Base-by-base conservation (phyloP, 1,140 invertebrate genomes). In the Drosophila novamexicana region DNA sequence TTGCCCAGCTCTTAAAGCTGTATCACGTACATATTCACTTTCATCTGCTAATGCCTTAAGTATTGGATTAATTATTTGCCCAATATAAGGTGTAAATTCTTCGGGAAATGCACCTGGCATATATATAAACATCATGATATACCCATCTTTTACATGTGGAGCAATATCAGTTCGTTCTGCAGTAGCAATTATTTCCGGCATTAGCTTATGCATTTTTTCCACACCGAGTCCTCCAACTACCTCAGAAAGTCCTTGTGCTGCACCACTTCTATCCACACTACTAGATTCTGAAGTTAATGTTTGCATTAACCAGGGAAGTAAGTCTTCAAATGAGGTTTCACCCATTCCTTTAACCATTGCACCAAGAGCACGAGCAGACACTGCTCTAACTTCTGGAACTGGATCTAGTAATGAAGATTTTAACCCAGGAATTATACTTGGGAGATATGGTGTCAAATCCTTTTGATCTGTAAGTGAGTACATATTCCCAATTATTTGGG, bases 111-210 rank as follows among this genome's bases (percentile, higher is more conserved):
- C 98, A 69, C 96, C 96, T 1, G 99, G 99, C 95, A 99, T 97
- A 93, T 99, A 99, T 91, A 99, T 99, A 92, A 99, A 99, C 97
- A 99, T 98, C 97, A 99, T 99, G 52, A 99, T 99, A 93, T 99
- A 99, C 32, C 99, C 99, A 94, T 99, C 99, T 84, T 99, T 98
- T 0, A 99, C 98, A 93, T 99, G 98, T 1, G 99, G 97, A 10
- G 98, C 97, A 77, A 99, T 98, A 92, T 99, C 98, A 1, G 96
- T 95, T 66, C 97, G 94, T 93, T 99, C 98, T 0, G 98, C 98
- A 0, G 98, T 99, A 34, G 96, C 94, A 75, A 99, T 99, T 71
- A 99, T 99, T 92, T 99, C 98, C 0, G 98, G 98, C 98, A 99
- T 99, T 14, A 99, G 94, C 92, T 97, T 98, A 79, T 99, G 96